Conservation (phyloP, 2,888 invertebrate genomes). For the Macaria notata region DNA sequence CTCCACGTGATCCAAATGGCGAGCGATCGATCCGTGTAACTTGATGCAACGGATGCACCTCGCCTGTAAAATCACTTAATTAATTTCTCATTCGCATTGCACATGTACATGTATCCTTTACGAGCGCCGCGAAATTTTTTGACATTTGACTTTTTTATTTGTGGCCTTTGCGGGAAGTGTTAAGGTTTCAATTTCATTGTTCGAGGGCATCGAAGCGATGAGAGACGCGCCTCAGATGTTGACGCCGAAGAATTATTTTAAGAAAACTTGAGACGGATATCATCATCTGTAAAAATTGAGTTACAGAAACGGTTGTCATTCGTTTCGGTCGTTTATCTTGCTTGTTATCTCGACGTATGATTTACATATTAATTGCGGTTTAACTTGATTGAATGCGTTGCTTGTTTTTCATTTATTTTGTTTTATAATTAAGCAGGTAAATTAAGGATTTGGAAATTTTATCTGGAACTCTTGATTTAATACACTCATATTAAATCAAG, state of each 20-base stretch:
- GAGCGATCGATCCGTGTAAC: constrained; percentile 63
- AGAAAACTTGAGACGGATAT: constrained; percentile 16
- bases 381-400: constrained; percentile 44
- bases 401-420: constrained; percentile 37
- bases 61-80: constrained; percentile 38
- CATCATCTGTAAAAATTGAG: constrained; percentile 11
- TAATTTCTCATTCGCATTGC: constrained; percentile 27
- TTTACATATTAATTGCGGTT: constrained; percentile 74
- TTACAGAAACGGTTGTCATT: constrained; percentile 43
- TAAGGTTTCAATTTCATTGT: constrained; percentile 22
- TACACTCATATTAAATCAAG: too few relatives aligned
- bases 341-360: constrained; percentile 61
- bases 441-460: constrained; percentile 11
- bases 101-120: constrained; percentile 12
- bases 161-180: constrained; percentile 9
- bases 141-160: constrained; percentile 17
- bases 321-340: constrained; percentile 50
- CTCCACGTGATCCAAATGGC: constrained; percentile 38
- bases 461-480: constrained; percentile 3
- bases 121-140: constrained; percentile 5
- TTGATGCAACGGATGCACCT: constrained; percentile 69
- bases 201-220: constrained; percentile 39
- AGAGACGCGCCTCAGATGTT: constrained; percentile 45
- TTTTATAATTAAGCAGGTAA: constrained; percentile 37
- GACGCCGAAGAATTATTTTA: constrained; percentile 26